Evolutionary conservation across 2,113 vertebrate species (phyloP).

Genomic region (Tautogolabrus adspersus): DNA sequence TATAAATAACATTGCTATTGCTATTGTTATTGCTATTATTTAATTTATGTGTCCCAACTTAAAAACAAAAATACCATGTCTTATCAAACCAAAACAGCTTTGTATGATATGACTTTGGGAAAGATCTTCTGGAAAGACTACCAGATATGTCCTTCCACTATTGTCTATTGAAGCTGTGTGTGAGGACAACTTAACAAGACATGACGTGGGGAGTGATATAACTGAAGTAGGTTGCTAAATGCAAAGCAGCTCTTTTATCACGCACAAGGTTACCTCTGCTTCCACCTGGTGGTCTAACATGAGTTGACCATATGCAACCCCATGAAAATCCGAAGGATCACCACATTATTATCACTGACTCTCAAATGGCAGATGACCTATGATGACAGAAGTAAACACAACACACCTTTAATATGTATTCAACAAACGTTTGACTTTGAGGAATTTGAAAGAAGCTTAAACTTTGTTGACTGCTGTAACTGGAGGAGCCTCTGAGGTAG

Average conservation of each 20-base stretch:
- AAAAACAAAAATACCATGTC: background rate
- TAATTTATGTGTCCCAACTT: background rate
- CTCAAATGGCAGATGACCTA: background rate
- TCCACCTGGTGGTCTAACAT: background rate
- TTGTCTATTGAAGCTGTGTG: too few relatives aligned
- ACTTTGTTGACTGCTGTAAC: conserved; percentile 37
- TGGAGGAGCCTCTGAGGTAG: conserved; percentile 30
- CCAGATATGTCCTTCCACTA: too few relatives aligned
- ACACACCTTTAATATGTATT: background rate
- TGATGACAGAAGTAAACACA: background rate
- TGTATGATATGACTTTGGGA: too few relatives aligned
- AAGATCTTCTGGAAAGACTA: too few relatives aligned
- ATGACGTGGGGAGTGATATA: too few relatives aligned
- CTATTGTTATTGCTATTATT: background rate
- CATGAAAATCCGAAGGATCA: too few relatives aligned
- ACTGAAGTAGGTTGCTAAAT: background rate
- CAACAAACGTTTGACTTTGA: too few relatives aligned
- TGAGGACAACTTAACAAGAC: too few relatives aligned
- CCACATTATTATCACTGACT: background rate
- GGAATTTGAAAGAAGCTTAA: too few relatives aligned
- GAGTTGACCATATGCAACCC: background rate
- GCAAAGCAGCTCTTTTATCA: background rate
- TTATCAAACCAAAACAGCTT: background rate
- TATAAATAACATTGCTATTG: too few relatives aligned
- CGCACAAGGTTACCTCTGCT: background rate